Percentiles rank a stretch among this genome's conserved stretches.
Evolutionary conservation across 2,888 invertebrate genomes (phyloP).

Genomic region (Fragum whitleyi): DNA sequence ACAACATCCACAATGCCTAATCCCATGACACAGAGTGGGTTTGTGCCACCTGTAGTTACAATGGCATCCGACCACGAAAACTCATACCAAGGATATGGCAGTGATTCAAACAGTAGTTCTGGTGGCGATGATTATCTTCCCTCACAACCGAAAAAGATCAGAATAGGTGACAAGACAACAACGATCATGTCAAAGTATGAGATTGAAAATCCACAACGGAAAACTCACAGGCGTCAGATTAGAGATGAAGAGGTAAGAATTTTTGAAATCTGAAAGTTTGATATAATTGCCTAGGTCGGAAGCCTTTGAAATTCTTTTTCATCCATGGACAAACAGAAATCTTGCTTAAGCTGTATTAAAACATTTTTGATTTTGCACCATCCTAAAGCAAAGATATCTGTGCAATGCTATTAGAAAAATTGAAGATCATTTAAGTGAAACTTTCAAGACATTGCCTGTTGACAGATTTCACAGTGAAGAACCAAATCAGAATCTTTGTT

Average conservation of each 20-base stretch:
- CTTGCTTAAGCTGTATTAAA: too few relatives aligned
- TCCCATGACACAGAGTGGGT: slow-evolving; percentile 91
- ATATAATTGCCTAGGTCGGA: too few relatives aligned
- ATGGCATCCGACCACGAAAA: slow-evolving; percentile 67
- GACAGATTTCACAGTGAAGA: too few relatives aligned
- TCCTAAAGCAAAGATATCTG: too few relatives aligned
- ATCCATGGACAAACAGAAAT: too few relatives aligned
- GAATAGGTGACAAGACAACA: slow-evolving; percentile 64
- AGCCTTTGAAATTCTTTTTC: too few relatives aligned
- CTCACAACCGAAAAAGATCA: slow-evolving; percentile 66
- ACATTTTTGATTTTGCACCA: too few relatives aligned
- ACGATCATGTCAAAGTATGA: slow-evolving; percentile 63
- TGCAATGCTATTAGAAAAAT: too few relatives aligned
- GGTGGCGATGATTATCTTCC: slow-evolving; percentile 72
- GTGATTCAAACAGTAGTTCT: slow-evolving; percentile 55
- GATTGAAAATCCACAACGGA: slow-evolving; percentile 62
- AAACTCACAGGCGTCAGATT: slow-evolving; percentile 63
- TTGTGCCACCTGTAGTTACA: slow-evolving; percentile 91
- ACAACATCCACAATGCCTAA: slow-evolving; percentile 66
- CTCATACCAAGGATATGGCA: slow-evolving; percentile 62
- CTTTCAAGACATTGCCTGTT: too few relatives aligned
- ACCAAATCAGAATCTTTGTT: too few relatives aligned
- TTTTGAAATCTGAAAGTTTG: too few relatives aligned
- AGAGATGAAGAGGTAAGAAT: slow-evolving; percentile 70
- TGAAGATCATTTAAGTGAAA: too few relatives aligned